Evolutionary conservation across 2,113 vertebrate genomes (phyloP).

Genomic region (Puffinus mauretanicus): DNA sequence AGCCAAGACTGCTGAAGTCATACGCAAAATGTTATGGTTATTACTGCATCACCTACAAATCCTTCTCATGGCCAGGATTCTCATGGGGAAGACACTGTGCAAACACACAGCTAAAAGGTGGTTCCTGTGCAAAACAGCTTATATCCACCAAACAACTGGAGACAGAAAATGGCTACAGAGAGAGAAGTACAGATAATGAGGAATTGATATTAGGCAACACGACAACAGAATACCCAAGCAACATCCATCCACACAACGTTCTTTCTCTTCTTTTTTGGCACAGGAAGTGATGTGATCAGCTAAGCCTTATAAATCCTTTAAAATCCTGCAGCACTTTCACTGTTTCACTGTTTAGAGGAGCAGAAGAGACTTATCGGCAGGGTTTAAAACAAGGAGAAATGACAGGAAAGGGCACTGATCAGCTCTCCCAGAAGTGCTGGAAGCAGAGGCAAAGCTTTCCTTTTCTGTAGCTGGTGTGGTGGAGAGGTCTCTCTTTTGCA

Average conservation of each 20-base stretch:
- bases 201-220: background rate
- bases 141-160: background rate
- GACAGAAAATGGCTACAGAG: background rate
- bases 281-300: background rate
- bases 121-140: background rate
- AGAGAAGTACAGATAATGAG: background rate
- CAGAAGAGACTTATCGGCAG: background rate
- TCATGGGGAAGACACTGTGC: background rate
- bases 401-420: background rate
- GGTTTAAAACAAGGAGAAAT: background rate
- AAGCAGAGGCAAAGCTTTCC: background rate
- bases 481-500: background rate
- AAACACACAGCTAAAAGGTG: background rate
- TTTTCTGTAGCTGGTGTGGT: background rate
- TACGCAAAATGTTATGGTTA: background rate
- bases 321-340: background rate
- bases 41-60: background rate
- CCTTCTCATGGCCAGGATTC: background rate
- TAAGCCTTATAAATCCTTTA: conserved; percentile 25
- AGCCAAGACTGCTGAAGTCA: background rate
- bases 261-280: background rate
- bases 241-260: background rate
- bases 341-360: background rate
- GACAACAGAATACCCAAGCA: background rate
- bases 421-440: background rate